Evolutionary conservation across 2,888 invertebrate species (phyloP), one percentile per base, ranked within the genome.

Genomic region (Timema podura): DNA sequence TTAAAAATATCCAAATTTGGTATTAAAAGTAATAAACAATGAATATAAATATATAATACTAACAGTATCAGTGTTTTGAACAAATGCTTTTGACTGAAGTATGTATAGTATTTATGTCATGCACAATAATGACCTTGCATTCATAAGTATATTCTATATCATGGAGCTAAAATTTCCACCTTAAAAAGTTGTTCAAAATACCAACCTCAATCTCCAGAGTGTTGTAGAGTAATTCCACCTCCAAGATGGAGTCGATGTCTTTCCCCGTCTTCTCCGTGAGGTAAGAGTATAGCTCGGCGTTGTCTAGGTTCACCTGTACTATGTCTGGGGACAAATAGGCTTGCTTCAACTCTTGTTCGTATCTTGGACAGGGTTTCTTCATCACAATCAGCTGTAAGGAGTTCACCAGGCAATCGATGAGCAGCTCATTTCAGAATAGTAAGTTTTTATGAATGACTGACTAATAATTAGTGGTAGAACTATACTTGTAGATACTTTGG

Each of bases 211-310:
- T 86, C 77, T 87, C 85, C 7, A 93, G 80, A 0, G 88, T 90
- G 77, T 89, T 90, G 77, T 88, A 93, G 10, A 93, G 79, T 67
- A 85, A 85, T 79, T 93, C 92, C 3, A 91, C 86, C 47, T 87
- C 85, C n/a, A 88, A 79, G 6, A 92, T 84, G 74, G 84, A 88
- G 8, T 81, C 79, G 13, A 89, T 82, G 71, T 81, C 80, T 78
- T 85, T 76, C 0, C 89, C 89, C 0, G 88, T 84, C 64, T 86
- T 78, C 70, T 83, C 77, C 0, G 86, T 85, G 59, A 93, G 79
- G 75, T 88, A 84, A 59, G 85, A 82, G 77, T 88, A 91, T 47
- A 93, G 81, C 64, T 88, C 85, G n/a, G 80, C 77, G 76, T 87
- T 86, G 10, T 84, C 83, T 76, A 77, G 83, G 78, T 83, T 86